phyloP scores from a whole-genome alignment of 2,888 invertebrate species.

The Atherix ibis region DNA sequence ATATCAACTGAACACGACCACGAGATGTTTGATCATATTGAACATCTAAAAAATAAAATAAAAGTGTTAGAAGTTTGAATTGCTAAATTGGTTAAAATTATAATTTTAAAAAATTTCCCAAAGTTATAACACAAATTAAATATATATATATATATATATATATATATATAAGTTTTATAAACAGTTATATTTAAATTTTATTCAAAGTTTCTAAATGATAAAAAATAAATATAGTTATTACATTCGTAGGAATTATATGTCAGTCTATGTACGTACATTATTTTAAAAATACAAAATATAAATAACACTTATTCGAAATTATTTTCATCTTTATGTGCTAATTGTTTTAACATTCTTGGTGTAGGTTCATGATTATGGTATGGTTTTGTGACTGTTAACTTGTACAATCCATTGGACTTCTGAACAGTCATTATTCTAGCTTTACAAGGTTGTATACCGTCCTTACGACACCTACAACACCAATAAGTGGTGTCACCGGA shows the following conservation, averaged over 20 bases:
- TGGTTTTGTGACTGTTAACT: constrained; percentile 24
- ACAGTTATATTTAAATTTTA: too few relatives aligned
- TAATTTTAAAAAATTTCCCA: background rate
- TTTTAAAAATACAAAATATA: too few relatives aligned
- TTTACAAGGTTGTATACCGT: constrained; percentile 20
- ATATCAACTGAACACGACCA: constrained; percentile 32
- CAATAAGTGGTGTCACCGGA: constrained; percentile 26
- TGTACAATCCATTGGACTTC: constrained; percentile 20
- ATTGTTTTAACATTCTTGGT: constrained; percentile 17
- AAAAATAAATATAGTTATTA: too few relatives aligned
- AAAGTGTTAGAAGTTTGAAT: too few relatives aligned
- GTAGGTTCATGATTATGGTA: constrained; percentile 28
- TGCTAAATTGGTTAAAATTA: too few relatives aligned
- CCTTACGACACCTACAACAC: constrained; percentile 27
- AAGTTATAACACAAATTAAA: background rate
- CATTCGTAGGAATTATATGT: too few relatives aligned
- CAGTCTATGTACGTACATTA: too few relatives aligned
- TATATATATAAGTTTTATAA: too few relatives aligned
- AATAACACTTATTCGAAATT: too few relatives aligned
- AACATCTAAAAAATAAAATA: constrained; percentile 17
- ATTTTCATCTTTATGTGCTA: too few relatives aligned
- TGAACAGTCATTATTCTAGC: constrained; percentile 23
- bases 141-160: too few relatives aligned
- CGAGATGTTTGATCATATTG: constrained; percentile 33
- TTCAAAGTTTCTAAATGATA: too few relatives aligned